Evolutionary conservation across 2,888 invertebrate genomes (phyloP), one percentile per base, ranked within the genome.

Genomic region (Panzeria rudis): DNA sequence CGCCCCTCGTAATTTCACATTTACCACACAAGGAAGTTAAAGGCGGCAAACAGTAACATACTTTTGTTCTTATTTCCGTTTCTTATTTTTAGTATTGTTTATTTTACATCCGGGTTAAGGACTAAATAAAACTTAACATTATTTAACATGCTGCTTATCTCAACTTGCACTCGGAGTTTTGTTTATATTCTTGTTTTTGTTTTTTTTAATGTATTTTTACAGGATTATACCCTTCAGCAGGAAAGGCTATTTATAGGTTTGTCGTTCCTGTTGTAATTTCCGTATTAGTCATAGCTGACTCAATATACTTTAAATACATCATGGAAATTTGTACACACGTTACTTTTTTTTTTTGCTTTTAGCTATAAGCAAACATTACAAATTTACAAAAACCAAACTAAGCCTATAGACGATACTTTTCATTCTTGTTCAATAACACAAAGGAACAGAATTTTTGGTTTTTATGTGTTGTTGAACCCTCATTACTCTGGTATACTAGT

Each of bases 71-170:
- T 25, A 11, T 41, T 72, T 38, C 50, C 56, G 32, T 79, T 56
- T 50, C 38, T 52, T 78, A 50, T 62, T 80, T 66, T 32, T 35
- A n/a, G 3, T 32, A 3, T 56, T 66, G 35, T 68, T 50, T 59
- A n/a, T 66, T 62, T 68, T 44, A 50, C 41, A 64, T 59, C 66
- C 73, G n/a, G 73, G 66, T 52, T 68, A 64, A 61, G 56, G 69
- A 35, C 62, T 35, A 54, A 82, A 71, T 47, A 71, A 62, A 82
- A 69, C 54, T 68, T 32, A 61, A 54, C 35, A 52, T 61, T 75
- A 17, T 59, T 68, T 66, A 72, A 81, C 41, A 66, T 68, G 72
- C 54, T 52, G 44, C 72, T 81, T 77, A 84, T 71, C 82, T 59
- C 38, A 64, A 64, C 52, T 20, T 85, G 54, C 78, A 71, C 54